Evolutionary conservation across 2,888 invertebrate genomes (phyloP).

Genomic region (Apotomis betuletana): DNA sequence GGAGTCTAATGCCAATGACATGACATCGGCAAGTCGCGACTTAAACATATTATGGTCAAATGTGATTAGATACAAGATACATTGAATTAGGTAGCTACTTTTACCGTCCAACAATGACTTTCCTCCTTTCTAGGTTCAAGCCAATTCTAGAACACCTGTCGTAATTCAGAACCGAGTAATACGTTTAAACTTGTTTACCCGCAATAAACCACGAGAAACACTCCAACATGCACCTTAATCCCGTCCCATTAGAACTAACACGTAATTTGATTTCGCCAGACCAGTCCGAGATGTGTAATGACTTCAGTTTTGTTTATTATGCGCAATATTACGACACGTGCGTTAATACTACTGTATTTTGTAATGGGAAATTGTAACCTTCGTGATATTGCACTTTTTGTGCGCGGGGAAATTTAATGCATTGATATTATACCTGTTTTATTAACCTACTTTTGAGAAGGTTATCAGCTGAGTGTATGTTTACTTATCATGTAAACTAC

Average conservation of each 20-base stretch:
- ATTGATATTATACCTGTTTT: neutral
- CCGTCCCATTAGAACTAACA: neutral
- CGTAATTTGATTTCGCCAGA: slow-evolving; percentile 18
- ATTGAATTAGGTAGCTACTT: too few species aligned
- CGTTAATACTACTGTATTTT: slow-evolving; percentile 10
- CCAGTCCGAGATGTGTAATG: slow-evolving; percentile 18
- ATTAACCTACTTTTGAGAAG: too few species aligned
- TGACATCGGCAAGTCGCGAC: too few species aligned
- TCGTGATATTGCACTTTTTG: slow-evolving; percentile 1
- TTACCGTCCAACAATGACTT: too few species aligned
- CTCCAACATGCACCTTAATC: neutral
- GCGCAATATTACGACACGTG: slow-evolving; percentile 1
- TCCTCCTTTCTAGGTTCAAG: slow-evolving; percentile 1
- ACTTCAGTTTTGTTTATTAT: slow-evolving; percentile 23
- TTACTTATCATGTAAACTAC: too few species aligned
- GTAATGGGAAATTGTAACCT: slow-evolving; percentile 8
- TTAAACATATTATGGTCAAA: too few species aligned
- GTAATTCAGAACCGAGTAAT: slow-evolving; percentile 14
- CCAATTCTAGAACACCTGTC: slow-evolving; percentile 10
- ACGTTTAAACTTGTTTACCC: slow-evolving; percentile 7
- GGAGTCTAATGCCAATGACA: too few species aligned
- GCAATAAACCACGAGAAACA: neutral
- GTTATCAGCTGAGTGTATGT: too few species aligned
- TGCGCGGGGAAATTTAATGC: neutral
- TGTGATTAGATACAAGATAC: too few species aligned